Evolutionary conservation across 1,140 invertebrate genomes (phyloP).

Genomic region (Neodiprion lecontei): DNA sequence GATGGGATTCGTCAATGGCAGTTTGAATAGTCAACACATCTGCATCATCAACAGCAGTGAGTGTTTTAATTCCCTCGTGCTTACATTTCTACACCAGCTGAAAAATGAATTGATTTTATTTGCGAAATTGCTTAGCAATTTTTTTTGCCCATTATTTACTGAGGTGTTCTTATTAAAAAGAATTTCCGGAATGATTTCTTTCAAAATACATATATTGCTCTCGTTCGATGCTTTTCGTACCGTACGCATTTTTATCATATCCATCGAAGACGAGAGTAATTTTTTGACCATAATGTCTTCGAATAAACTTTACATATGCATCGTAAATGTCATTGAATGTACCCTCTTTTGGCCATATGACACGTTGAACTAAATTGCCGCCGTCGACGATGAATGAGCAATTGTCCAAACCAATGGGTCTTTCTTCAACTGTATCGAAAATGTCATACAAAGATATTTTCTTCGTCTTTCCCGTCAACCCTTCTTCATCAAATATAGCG

Average conservation of each 20-base stretch:
- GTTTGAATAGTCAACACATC: constrained; percentile 15
- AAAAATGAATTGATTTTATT: constrained; percentile 25
- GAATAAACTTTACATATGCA: constrained; percentile 8
- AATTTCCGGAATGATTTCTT: constrained; percentile 15
- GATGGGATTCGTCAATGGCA: too few relatives aligned
- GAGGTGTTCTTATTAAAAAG: constrained; percentile 15
- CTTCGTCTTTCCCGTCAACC: constrained; percentile 44
- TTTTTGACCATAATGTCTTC: not conserved
- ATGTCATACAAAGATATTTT: constrained; percentile 46
- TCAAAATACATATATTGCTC: constrained; percentile 12
- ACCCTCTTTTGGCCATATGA: constrained; percentile 33
- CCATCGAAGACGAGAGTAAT: constrained; percentile 31
- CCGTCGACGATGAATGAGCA: constrained; percentile 39
- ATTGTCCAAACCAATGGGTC: constrained; percentile 17
- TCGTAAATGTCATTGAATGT: not conserved
- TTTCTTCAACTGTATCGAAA: constrained; percentile 31
- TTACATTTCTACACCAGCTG: constrained; percentile 10
- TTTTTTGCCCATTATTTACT: constrained; percentile 14
- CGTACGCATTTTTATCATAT: constrained; percentile 23
- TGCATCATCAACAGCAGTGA: constrained; percentile 19
- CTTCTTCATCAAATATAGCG: constrained; percentile 37
- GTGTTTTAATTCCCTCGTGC: not conserved
- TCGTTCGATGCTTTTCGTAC: constrained; percentile 25
- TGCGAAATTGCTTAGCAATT: constrained; percentile 21
- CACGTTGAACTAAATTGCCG: constrained; percentile 32